Conservation (phyloP, 2,797 vertebrate genomes). For the Rachycentron canadum region DNA sequence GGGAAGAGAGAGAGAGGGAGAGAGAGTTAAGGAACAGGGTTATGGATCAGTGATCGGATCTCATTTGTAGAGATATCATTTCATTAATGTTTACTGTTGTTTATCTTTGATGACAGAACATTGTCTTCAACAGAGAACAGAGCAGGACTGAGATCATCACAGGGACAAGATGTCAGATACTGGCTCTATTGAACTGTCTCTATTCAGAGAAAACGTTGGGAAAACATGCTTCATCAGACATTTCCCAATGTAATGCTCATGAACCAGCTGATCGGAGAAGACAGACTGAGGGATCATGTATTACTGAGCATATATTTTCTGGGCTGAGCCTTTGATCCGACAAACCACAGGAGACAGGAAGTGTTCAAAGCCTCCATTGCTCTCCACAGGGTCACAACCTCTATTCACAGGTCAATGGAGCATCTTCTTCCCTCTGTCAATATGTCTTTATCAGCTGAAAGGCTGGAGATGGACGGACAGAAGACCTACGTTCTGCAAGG, state of each 20-base stretch:
- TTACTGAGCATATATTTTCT: too few species aligned
- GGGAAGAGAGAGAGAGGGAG: background rate
- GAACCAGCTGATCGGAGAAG: too few species aligned
- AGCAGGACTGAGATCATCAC: too few species aligned
- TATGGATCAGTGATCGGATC: slow-evolving; percentile 36
- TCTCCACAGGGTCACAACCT: slow-evolving; percentile 22
- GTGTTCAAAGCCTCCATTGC: background rate
- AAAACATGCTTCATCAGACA: too few species aligned
- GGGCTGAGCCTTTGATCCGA: background rate
- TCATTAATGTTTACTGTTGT: too few species aligned
- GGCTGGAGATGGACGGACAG: background rate
- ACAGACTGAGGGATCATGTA: too few species aligned
- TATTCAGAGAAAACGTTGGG: too few species aligned
- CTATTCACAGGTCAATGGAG: slow-evolving; percentile 32
- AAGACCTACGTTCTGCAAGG: background rate
- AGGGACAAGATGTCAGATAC: too few species aligned
- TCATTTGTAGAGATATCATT: slow-evolving; percentile 43
- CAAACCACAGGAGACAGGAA: fast-evolving
- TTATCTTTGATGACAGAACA: too few species aligned
- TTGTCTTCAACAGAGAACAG: too few species aligned
- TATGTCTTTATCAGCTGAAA: slow-evolving; percentile 17
- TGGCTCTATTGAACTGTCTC: too few species aligned
- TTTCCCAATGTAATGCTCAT: too few species aligned
- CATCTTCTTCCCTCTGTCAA: slow-evolving; percentile 1
- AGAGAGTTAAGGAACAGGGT: background rate